Percentiles rank a stretch among this genome's conserved stretches.
phyloP scores from a whole-genome alignment of 2,888 invertebrate species.

The Sepioteuthis lessoniana region DNA sequence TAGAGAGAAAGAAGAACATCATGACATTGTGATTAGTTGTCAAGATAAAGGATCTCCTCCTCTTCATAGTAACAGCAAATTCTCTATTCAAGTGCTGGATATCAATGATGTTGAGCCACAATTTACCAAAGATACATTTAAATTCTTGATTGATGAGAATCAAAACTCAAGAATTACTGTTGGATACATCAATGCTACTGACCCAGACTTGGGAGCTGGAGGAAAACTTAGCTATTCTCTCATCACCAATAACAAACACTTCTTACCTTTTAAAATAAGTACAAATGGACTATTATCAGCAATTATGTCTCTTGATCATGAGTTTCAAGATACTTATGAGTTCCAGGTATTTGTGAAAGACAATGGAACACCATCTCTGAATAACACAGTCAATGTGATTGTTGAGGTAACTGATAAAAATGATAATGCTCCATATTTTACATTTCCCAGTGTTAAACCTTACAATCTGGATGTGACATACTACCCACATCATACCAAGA shows the following conservation, averaged over 20 bases:
- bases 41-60: not conserved
- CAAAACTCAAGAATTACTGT: not conserved
- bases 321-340: constrained; percentile 33
- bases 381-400: not conserved
- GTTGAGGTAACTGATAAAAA: constrained; percentile 33
- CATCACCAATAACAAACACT: not conserved
- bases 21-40: not conserved
- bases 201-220: constrained; percentile 14
- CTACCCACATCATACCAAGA: not conserved
- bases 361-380: constrained; percentile 23
- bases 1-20: not conserved
- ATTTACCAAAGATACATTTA: constrained; percentile 20
- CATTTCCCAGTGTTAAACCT: constrained; percentile 23
- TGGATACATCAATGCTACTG: constrained; percentile 10
- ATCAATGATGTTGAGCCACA: not conserved
- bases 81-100: not conserved
- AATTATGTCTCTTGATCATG: constrained; percentile 23
- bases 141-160: not conserved
- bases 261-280: not conserved
- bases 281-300: not conserved
- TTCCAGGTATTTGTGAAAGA: not conserved
- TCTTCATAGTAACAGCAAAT: not conserved
- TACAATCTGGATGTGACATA: constrained; percentile 33
- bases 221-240: not conserved
- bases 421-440: constrained; percentile 33